Conservation (phyloP, 2,113 vertebrate genomes). For the Motacilla alba region DNA sequence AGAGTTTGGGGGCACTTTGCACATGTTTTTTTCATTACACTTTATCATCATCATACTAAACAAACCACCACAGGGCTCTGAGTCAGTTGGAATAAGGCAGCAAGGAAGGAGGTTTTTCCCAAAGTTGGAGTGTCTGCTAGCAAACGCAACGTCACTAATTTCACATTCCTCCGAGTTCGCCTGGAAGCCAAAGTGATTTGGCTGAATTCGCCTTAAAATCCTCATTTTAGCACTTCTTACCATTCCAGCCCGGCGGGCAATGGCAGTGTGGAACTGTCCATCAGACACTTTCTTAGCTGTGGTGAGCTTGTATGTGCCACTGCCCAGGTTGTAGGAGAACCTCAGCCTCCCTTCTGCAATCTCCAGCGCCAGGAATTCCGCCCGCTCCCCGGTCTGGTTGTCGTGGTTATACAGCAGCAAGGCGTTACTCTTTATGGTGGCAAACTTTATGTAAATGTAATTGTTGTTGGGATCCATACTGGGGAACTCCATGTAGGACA, state of each 20-base stretch:
- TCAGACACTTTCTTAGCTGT: slow-evolving; percentile 91
- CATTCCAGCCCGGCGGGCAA: slow-evolving; percentile 93
- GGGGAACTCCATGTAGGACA: slow-evolving; percentile 98
- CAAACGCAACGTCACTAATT: background rate
- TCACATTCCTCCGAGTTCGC: background rate
- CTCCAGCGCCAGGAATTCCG: slow-evolving; percentile 94
- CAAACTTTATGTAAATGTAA: slow-evolving; percentile 97
- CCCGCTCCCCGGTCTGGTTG: slow-evolving; percentile 92
- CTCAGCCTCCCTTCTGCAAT: slow-evolving; percentile 84
- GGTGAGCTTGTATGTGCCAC: slow-evolving; percentile 88
- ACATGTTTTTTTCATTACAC: slow-evolving; percentile 8
- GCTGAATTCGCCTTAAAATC: background rate
- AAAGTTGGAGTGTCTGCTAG: slow-evolving; percentile 1
- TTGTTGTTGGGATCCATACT: slow-evolving; percentile 97
- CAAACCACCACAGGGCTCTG: background rate
- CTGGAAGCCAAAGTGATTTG: background rate
- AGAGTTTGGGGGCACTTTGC: background rate
- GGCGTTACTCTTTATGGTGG: slow-evolving; percentile 88
- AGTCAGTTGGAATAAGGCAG: background rate
- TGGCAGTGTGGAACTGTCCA: slow-evolving; percentile 93
- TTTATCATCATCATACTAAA: background rate
- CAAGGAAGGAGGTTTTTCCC: background rate
- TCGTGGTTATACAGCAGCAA: slow-evolving; percentile 93
- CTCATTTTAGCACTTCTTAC: slow-evolving; percentile 71
- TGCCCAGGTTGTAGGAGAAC: slow-evolving; percentile 94